Conservation (phyloP, 2,797 vertebrate species). For the Rhinoraja longicauda region DNA sequence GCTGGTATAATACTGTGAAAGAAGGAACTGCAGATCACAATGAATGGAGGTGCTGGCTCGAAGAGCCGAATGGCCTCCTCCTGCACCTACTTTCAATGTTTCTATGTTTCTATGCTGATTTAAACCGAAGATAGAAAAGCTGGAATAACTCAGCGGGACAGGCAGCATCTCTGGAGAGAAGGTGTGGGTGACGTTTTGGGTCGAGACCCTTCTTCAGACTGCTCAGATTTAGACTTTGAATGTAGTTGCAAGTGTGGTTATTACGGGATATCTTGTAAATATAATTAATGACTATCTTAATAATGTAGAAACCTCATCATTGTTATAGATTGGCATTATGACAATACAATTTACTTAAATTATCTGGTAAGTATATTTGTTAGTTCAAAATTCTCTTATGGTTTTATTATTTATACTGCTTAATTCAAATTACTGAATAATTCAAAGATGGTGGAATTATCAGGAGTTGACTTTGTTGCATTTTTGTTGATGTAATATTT, state of each 20-base stretch:
- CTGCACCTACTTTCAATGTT: no score
- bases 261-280: neutral
- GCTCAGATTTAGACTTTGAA: neutral
- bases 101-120: no score
- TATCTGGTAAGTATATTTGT: neutral
- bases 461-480: neutral
- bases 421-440: constrained; percentile 3
- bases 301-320: neutral
- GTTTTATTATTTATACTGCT: neutral
- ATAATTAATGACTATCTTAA: neutral
- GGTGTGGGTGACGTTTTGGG: no score
- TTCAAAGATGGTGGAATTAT: neutral
- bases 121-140: no score
- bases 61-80: no score
- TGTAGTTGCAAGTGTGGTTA: neutral
- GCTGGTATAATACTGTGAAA: neutral
- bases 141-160: no score
- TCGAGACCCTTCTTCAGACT: no score
- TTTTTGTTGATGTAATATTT: neutral
- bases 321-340: neutral
- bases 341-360: neutral
- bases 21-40: no score
- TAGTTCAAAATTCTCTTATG: neutral
- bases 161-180: no score
- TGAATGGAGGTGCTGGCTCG: no score